Base-by-base conservation (phyloP, 2,113 vertebrate species). In the Capreolus pygargus region DNA sequence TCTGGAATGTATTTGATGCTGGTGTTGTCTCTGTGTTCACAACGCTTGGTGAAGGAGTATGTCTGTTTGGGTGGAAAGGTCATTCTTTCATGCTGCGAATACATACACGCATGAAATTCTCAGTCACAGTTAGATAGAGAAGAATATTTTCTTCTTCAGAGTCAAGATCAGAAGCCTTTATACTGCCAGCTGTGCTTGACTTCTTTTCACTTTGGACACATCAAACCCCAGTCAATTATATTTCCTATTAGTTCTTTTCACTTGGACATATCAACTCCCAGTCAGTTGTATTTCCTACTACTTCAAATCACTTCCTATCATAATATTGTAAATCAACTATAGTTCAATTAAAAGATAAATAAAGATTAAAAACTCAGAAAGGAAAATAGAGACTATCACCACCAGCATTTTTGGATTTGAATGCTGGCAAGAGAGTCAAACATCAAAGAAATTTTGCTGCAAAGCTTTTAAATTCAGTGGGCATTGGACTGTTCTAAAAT, bases 351-450 rank as follows among this genome's bases (percentile, higher is more conserved):
- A 54, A 25, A 54, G 21, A 55, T 39, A n/a, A 82, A n/a, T 25
- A 83, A 25, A 83, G 47, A 36, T 45, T 28, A 94, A 55, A 82
- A 70, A 47, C 30, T 81, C 76, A 83, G 70, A 50, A 89, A 85
- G 6, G 55, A 85, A 27, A 33, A 55, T 54, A 12, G 27, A 90
- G 54, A 60, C 30, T 39, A 85, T 90, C 9, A 47, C 54, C 7
- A 90, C n/a, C 16, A 70, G 45, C 52, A 50, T 6, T 13, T 95
- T 54, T 67, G 19, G 19, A 50, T 57, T 74, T 79, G 55, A 64
- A 61, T 50, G 52, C 30, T 83, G 86, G 30, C 55, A 45, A 60
- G n/a, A 82, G 50, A 90, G 43, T 43, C 13, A 81, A 85, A 52
- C 6, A 85, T 84, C 33, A 61, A 60, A 52, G 54, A 84, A 76